A percentile compares a stretch with the other conserved stretches of the same genome.
Evolutionary conservation across 1,140 invertebrate genomes (phyloP).

Genomic region (Dinothrombium tinctorium): DNA sequence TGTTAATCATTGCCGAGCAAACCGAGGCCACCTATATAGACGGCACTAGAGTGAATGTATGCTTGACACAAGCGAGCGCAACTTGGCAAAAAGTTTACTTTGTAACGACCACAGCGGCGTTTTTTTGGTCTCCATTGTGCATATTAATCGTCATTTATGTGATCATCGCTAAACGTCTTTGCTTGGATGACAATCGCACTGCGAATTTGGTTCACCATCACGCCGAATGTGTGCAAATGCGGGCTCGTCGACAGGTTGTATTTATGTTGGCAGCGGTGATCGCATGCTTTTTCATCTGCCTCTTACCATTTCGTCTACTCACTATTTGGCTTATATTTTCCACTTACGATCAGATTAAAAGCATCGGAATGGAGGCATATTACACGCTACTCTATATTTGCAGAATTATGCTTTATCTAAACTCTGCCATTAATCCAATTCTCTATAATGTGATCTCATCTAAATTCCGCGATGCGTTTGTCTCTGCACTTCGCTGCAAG

Average conservation of each 20-base stretch:
- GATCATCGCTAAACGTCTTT: conserved; percentile 53
- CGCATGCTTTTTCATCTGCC: conserved; percentile 64
- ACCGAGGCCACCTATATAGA: conserved; percentile 36
- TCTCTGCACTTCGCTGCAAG: conserved; percentile 9
- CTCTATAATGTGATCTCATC: conserved; percentile 64
- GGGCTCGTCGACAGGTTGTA: conserved; percentile 31
- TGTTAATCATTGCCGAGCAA: conserved; percentile 29
- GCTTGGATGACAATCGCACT: conserved; percentile 18
- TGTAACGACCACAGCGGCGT: conserved; percentile 40
- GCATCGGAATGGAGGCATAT: conserved; percentile 47
- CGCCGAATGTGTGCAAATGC: conserved; percentile 13
- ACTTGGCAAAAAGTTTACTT: conserved; percentile 51
- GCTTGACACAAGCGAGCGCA: conserved; percentile 41
- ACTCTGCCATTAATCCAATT: conserved; percentile 70
- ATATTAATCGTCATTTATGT: conserved; percentile 55
- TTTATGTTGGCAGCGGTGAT: conserved; percentile 72
- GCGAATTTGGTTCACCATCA: background rate
- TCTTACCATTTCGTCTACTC: conserved; percentile 59
- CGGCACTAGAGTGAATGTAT: conserved; percentile 39
- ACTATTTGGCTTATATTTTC: conserved; percentile 53
- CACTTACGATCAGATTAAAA: conserved; percentile 22
- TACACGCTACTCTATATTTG: conserved; percentile 63
- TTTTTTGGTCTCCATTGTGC: conserved; percentile 56
- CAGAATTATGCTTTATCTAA: conserved; percentile 60
- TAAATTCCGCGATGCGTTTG: conserved; percentile 59